A percentile compares a stretch with the other conserved stretches of the same genome.
phyloP scores from a whole-genome alignment of 1,140 invertebrate genomes.

The Cotesia glomerata region DNA sequence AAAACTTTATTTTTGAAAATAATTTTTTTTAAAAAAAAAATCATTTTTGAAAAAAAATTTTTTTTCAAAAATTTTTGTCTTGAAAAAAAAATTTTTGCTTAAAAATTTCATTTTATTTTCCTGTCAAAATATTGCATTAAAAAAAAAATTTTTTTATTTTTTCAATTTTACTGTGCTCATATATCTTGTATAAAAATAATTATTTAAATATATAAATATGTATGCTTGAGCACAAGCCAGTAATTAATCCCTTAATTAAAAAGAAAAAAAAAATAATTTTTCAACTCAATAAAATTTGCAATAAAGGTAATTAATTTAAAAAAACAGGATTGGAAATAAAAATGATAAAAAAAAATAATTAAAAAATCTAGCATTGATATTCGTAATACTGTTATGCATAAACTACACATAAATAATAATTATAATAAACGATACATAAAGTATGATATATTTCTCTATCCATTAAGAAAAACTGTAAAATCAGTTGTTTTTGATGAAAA shows the following conservation, averaged over 20 bases:
- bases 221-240: too few relatives aligned
- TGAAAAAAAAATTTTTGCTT: too few relatives aligned
- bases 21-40: too few relatives aligned
- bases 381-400: slow-evolving; percentile 65
- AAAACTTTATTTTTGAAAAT: too few relatives aligned
- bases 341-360: slow-evolving; percentile 2
- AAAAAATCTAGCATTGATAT: slow-evolving; percentile 61
- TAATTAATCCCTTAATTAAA: background rate
- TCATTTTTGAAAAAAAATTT: too few relatives aligned
- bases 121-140: too few relatives aligned
- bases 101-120: too few relatives aligned
- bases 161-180: too few relatives aligned
- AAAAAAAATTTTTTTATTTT: too few relatives aligned
- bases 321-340: slow-evolving; percentile 13
- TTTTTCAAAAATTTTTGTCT: too few relatives aligned
- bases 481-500: slow-evolving; percentile 53
- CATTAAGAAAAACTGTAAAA: slow-evolving; percentile 59
- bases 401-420: slow-evolving; percentile 65
- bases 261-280: background rate
- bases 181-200: too few relatives aligned
- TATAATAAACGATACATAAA: slow-evolving; percentile 64
- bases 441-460: slow-evolving; percentile 65
- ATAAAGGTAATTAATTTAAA: background rate
- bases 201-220: too few relatives aligned
- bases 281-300: background rate